phyloP scores from a whole-genome alignment of 2,888 invertebrate species.

The Eutolmus rufibarbis region DNA sequence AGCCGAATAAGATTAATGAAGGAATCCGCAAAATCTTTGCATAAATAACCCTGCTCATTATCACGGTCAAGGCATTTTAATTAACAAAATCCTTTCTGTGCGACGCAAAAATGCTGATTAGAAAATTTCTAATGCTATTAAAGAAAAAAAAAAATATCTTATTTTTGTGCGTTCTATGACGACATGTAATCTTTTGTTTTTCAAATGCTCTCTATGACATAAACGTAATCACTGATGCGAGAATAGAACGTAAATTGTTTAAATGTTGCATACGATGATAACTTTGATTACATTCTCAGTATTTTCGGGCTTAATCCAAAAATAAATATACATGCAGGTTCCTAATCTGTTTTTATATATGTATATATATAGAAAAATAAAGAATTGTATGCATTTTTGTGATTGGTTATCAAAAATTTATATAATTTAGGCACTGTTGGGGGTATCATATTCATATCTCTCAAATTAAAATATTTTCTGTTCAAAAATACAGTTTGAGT shows the following conservation, averaged over 20 bases:
- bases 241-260: not conserved
- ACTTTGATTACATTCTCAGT: not conserved
- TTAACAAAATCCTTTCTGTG: not conserved
- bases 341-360: not conserved
- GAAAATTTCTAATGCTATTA: not conserved
- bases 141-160: not conserved
- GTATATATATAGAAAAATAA: not conserved
- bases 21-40: not conserved
- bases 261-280: not conserved
- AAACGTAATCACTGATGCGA: not conserved
- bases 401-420: not conserved
- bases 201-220: not conserved
- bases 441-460: too few species aligned
- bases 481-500: too few species aligned
- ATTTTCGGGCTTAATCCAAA: not conserved
- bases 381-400: not conserved
- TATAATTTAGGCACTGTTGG: not conserved
- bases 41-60: not conserved
- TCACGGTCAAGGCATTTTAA: not conserved
- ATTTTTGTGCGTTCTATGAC: not conserved
- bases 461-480: too few species aligned
- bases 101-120: not conserved
- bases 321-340: not conserved
- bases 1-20: not conserved
- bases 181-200: not conserved